These are phyloP conservation scores for Hololepta plana DNA, from an alignment of 2,888 invertebrate species.

Conservation along the genomic window DNA sequence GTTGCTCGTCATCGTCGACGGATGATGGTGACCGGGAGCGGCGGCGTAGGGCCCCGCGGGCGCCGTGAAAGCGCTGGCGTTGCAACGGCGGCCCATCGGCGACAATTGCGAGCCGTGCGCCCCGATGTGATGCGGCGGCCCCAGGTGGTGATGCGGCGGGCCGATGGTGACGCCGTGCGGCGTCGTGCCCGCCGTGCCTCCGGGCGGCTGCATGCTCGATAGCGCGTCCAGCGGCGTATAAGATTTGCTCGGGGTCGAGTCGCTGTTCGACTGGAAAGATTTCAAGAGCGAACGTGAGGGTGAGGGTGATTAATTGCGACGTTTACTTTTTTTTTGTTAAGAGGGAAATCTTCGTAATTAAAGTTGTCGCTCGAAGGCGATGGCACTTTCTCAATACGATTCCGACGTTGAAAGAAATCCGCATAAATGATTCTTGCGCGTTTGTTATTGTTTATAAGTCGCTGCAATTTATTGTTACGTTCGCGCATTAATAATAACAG, in stretches of 20 bases:
- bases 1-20: slow-evolving; percentile 12
- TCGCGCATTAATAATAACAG: too few species aligned
- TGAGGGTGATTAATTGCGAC: too few species aligned
- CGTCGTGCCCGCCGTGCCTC: slow-evolving; percentile 24
- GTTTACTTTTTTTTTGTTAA: too few species aligned
- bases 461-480: too few species aligned
- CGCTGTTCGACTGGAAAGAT: too few species aligned
- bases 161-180: slow-evolving; percentile 21
- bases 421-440: too few species aligned
- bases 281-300: too few species aligned
- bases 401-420: too few species aligned
- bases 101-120: slow-evolving; percentile 21
- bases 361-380: too few species aligned
- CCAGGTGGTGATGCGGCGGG: slow-evolving; percentile 25
- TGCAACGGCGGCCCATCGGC: slow-evolving; percentile 29
- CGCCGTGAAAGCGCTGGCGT: slow-evolving; percentile 38
- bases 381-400: too few species aligned
- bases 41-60: slow-evolving; percentile 22
- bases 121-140: slow-evolving; percentile 35
- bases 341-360: too few species aligned
- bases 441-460: too few species aligned
- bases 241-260: slow-evolving; percentile 34
- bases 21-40: slow-evolving; percentile 19
- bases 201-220: slow-evolving; percentile 77
- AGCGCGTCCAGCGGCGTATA: slow-evolving; percentile 72